Evolutionary conservation across 1,140 invertebrate genomes (phyloP), one percentile per base, ranked within the genome.

Genomic region (Aradophagus sp.): DNA sequence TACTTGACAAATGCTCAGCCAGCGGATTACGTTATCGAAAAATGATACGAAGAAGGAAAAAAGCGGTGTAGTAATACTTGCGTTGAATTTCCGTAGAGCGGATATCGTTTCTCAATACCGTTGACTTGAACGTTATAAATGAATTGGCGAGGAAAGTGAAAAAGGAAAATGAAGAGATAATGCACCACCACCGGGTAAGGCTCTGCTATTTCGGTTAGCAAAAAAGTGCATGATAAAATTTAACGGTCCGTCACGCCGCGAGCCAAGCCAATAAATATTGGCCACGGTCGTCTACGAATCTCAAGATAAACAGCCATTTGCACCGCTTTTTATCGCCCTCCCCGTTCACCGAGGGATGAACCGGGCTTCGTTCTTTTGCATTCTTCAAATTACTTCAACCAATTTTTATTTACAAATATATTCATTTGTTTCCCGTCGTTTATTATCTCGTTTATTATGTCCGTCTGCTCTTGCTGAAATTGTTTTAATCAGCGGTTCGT

Each of bases 171-270:
- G 42, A 70, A 63, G 45, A 70, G 50, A 44, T 69, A 62, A 56
- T 62, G 42, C 48, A 41, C 13, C 47, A 27, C 11, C 17, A 26
- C 39, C n/a, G n/a, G 44, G 35, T 55, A 66, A 66, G 52, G 61
- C 19, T 52, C 20, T 44, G 41, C 61, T 62, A 61, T 53, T 63
- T 65, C 44, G 20, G 31, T 7, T 8, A 19, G 35, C 72, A 75
- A 73, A 77, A 75, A 67, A 67, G 71, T 70, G 59, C 76, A 79
- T 78, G 80, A 83, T 82, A 80, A 81, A 82, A 81, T 83, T 82
- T 80, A 83, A 81, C 80, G 81, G 76, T 79, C 77, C 74, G 77
- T 81, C 80, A 81, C 72, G 19, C 35, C 44, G 61, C 38, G 61
- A 42, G 31, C 31, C 48, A 36, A 70, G 76, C 79, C 75, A 81